Evolutionary conservation across 2,888 invertebrate species (phyloP), one percentile per base, ranked within the genome.

Genomic region (Dione juno): DNA sequence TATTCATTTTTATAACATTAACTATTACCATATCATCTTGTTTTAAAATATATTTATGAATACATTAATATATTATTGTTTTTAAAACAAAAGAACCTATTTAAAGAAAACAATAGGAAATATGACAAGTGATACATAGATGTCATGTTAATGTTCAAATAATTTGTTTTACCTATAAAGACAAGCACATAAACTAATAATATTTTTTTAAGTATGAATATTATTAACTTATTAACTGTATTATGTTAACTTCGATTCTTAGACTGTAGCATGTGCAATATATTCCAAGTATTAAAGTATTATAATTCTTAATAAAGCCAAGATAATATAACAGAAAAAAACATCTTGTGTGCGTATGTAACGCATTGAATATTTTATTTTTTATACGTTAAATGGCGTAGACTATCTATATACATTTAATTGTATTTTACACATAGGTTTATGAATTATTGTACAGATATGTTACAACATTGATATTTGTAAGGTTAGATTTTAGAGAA

Each of bases 1-100:
- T 61, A 53, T 52, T 43, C n/a, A 10, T 53, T 63, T 48, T 67
- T 58, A 40, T 58, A 48, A 45, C 35, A 64, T 37, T 19, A 37
- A 50, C 40, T 64, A 50, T 40, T 37, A 64, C 19, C 37, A 52
- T 52, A 48, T 35, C 28, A 37, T 37, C 11, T 50, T 50, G 11
- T 50, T 0, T 50, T 50, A 50, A 50, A 50, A 19, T 50, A 8
- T 19, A 8, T 21, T 21, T 50, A 21, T 11, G 16, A 50, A 9
- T 9, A 19, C 19, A 50, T 21, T 11, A 48, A 48, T 45, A n/a
- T 45, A 48, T 16, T 8, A 48, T 48, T 48, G 16, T 3, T n/a
- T 16, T 16, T 16, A 45, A 45, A 45, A 28, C 28, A 28, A 28
- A 28, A 28, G 28, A 28, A 28, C 5, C 28, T 28, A 28, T 28